Percentiles rank a stretch among this genome's conserved stretches.
These are phyloP conservation scores for Drosophila willistoni DNA, from an alignment of 1,140 invertebrate species.

Conservation along the genomic window DNA sequence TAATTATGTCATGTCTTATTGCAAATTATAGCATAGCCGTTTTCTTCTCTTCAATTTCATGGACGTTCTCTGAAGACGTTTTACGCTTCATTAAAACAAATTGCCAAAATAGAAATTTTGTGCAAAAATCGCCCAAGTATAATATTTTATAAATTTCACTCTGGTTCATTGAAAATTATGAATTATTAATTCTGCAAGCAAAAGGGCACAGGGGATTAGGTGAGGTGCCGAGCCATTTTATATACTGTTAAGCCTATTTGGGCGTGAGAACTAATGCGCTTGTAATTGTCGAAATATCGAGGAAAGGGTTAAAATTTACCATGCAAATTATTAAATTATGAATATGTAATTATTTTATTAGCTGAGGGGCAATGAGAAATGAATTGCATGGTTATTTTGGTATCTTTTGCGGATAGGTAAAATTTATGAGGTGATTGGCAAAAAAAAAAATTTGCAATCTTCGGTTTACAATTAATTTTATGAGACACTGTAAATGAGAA, in stretches of 20 bases:
- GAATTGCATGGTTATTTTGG: neutral
- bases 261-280: slow-evolving; percentile 28
- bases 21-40: slow-evolving; percentile 18
- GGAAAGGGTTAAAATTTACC: slow-evolving; percentile 3
- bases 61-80: slow-evolving; percentile 16
- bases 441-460: neutral
- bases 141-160: slow-evolving; percentile 17
- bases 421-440: slow-evolving; percentile 17
- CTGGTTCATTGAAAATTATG: slow-evolving; percentile 18
- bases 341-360: slow-evolving; percentile 21
- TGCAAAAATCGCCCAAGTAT: slow-evolving; percentile 6
- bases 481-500: neutral
- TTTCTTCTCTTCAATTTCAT: slow-evolving; percentile 19
- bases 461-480: neutral
- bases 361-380: slow-evolving; percentile 7
- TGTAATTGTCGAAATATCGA: slow-evolving; percentile 13
- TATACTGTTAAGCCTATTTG: slow-evolving; percentile 18
- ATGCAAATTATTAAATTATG: slow-evolving; percentile 28
- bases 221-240: neutral
- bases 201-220: neutral
- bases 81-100: slow-evolving; percentile 23
- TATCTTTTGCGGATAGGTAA: slow-evolving; percentile 9
- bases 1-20: slow-evolving; percentile 24
- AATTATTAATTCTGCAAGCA: slow-evolving; percentile 16
- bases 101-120: slow-evolving; percentile 16